Evolutionary conservation across 2,797 vertebrate genomes (phyloP).

Genomic region (Megaceryle alcyon): DNA sequence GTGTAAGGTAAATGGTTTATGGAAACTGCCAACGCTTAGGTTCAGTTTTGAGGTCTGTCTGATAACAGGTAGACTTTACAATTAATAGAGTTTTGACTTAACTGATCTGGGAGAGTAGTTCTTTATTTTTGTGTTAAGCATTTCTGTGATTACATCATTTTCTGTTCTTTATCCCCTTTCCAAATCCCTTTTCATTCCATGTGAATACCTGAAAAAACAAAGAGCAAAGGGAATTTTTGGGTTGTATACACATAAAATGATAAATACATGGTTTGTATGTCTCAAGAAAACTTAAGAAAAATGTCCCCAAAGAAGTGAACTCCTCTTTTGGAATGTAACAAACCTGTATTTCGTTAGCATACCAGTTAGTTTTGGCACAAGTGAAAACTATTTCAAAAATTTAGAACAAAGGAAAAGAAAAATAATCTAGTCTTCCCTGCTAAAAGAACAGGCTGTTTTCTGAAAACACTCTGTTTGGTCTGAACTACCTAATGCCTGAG

Average conservation of each 20-base stretch:
- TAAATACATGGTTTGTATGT: neutral
- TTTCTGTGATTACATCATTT: neutral
- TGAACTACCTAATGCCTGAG: neutral
- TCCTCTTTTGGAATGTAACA: neutral
- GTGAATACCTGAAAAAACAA: neutral
- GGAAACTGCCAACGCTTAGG: neutral
- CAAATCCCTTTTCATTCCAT: neutral
- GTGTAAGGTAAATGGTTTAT: neutral
- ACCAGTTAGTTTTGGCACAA: neutral
- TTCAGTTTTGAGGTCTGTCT: neutral
- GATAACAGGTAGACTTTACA: neutral
- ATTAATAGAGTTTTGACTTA: neutral
- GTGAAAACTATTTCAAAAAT: neutral
- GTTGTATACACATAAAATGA: neutral
- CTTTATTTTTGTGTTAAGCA: neutral
- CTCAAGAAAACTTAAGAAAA: neutral
- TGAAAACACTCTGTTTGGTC: neutral
- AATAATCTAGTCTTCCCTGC: neutral
- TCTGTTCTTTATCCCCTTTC: accelerated
- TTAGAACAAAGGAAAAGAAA: neutral
- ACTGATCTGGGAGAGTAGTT: neutral
- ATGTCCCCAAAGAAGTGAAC: neutral
- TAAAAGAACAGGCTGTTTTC: neutral
- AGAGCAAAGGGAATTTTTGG: neutral
- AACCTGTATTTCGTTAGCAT: neutral